Evolutionary conservation across 2,797 vertebrate genomes (phyloP).

Genomic region (Onychomys arenicola): DNA sequence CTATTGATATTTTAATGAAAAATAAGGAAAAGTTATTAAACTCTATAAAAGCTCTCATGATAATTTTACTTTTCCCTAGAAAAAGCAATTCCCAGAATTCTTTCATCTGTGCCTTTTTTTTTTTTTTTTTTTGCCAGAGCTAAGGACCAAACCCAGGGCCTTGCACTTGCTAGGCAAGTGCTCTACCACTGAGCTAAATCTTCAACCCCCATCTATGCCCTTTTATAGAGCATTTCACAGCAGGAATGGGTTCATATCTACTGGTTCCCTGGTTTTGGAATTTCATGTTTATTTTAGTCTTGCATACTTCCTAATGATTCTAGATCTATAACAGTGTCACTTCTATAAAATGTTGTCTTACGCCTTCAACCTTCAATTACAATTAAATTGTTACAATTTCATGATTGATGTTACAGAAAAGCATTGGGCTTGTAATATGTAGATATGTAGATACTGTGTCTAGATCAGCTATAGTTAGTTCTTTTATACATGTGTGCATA

Average conservation of each 20-base stretch:
- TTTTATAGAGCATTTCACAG: too few relatives aligned
- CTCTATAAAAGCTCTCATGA: constrained; percentile 45
- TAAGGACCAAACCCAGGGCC: too few relatives aligned
- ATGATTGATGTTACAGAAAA: neutral
- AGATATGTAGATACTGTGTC: neutral
- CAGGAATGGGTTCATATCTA: neutral
- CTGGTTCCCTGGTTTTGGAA: neutral
- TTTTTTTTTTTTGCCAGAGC: too few relatives aligned
- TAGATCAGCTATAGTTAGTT: neutral
- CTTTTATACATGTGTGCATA: neutral
- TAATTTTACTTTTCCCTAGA: constrained; percentile 1
- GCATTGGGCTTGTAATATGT: neutral
- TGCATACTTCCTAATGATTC: neutral
- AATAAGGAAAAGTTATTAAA: constrained; percentile 61
- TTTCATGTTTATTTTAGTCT: neutral
- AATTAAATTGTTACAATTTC: neutral
- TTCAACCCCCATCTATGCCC: too few relatives aligned
- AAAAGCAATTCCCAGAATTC: constrained; percentile 11
- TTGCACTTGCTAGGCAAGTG: too few relatives aligned
- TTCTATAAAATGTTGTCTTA: constrained; percentile 10
- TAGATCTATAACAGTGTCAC: neutral
- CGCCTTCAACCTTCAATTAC: neutral
- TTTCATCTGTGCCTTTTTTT: neutral
- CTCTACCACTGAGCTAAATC: too few relatives aligned
- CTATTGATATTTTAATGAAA: constrained; percentile 68